Conservation (phyloP, 2,113 vertebrate species). For the Pseudorasbora parva region DNA sequence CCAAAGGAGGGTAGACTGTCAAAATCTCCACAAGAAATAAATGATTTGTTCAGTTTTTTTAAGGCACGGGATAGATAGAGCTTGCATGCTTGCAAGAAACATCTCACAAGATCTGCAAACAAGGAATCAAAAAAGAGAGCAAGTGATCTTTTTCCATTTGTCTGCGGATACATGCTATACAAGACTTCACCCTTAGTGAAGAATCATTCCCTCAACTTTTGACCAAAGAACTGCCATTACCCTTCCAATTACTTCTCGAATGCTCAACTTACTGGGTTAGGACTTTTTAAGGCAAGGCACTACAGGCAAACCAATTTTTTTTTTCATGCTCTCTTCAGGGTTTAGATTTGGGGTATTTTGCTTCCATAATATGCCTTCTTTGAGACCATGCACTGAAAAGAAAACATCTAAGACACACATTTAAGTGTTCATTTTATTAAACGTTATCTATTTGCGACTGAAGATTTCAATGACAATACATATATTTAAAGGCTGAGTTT, state of each 20-base stretch:
- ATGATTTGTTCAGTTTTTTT: not conserved
- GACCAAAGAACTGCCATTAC: not conserved
- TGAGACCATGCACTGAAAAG: not conserved
- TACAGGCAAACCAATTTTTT: not conserved
- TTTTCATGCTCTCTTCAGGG: not conserved
- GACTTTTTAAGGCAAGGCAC: not conserved
- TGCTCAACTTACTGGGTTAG: not conserved
- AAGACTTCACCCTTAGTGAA: not conserved
- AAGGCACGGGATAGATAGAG: too few relatives aligned
- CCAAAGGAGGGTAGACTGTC: not conserved
- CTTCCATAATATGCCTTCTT: not conserved
- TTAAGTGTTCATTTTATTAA: not conserved
- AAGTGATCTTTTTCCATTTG: too few relatives aligned
- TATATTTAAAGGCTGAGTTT: not conserved
- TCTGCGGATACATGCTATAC: not conserved
- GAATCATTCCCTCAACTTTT: not conserved
- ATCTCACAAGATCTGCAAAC: not conserved
- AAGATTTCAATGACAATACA: not conserved
- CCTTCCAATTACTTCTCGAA: not conserved
- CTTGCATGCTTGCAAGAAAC: not conserved
- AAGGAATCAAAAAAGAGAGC: not conserved
- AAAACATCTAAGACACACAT: not conserved
- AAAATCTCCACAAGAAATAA: not conserved
- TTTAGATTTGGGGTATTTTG: not conserved
- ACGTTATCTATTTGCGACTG: not conserved